Evolutionary conservation across 2,797 vertebrate species (phyloP), one percentile per base, ranked within the genome.

Genomic region (Buceros bicornis): DNA sequence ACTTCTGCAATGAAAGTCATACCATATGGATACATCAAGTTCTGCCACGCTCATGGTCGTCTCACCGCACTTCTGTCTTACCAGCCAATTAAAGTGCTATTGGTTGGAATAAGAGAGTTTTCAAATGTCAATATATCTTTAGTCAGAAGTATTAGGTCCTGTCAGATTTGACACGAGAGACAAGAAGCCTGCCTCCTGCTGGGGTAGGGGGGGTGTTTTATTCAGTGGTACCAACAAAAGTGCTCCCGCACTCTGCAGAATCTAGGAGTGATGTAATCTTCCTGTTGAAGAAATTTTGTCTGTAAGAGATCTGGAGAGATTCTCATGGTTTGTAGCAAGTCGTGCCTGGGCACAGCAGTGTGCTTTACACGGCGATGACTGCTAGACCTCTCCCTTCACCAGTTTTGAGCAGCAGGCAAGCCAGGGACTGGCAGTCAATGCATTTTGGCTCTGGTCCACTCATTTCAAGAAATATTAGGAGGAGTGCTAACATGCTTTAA

Each of bases 401-500:
- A 40, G 62, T 64, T 78, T 65, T 28, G n/a, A 90, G 29, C 78
- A 87, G 71, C 69, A 93, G 50, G 53, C 64, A 92, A 35, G 26
- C 66, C 33, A 33, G 35, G 45, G 29, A 80, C 22, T 74, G 57
- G 81, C 74, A 93, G 48, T 29, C 64, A 64, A 5, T 40, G 48
- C 45, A 29, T 82, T 71, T 50, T 96, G 95, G 95, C 94, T 76
- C 64, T 22, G 50, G 24, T 83, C 61, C 95, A 94, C 33, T 5
- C 6, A 31, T 54, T 57, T 82, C 71, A 93, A 87, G 62, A 95
- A 90, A 31, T 25, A 94, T 50, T 60, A 83, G 74, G 57, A 82
- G 67, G 62, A 92, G 73, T 93, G 93, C 91, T 89, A 83, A 81
- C 72, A 87, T 0, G 12, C 65, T 91, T 85, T 90, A 87, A 72